Conservation (phyloP, 2,797 vertebrate genomes). For the Aselliscus stoliczkanus region DNA sequence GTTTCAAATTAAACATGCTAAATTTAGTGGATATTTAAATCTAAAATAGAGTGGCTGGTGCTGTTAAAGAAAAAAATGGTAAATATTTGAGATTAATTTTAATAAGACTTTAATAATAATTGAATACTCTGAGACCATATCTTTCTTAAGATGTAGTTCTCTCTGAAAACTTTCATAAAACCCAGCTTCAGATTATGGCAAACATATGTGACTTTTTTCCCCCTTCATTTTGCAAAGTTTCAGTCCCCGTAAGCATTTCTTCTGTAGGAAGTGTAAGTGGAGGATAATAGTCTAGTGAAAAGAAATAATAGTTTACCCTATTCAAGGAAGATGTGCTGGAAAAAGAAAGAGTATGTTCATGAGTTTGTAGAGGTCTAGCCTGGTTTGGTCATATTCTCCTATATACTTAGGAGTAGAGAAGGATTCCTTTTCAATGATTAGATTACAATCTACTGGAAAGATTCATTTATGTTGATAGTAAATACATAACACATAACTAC, state of each 20-base stretch:
- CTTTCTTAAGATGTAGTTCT: constrained; percentile 3
- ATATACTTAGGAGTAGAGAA: neutral
- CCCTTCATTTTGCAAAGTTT: constrained; percentile 14
- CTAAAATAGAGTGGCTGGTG: constrained; percentile 29
- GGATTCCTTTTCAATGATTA: neutral
- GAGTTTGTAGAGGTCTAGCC: neutral
- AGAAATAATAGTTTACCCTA: neutral
- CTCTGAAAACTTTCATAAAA: neutral
- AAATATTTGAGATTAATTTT: constrained; percentile 10
- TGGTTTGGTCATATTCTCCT: neutral
- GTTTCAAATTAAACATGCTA: neutral
- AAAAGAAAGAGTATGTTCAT: neutral
- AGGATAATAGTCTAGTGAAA: neutral
- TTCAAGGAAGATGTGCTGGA: neutral
- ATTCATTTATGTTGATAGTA: neutral
- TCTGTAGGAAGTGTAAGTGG: neutral
- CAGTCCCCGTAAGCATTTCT: neutral
- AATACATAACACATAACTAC: neutral
- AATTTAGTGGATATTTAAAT: constrained; percentile 41
- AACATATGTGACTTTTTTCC: neutral
- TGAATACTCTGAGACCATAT: constrained; percentile 51
- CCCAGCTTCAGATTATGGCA: constrained; percentile 32
- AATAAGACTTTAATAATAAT: constrained; percentile 49
- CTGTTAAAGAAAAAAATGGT: constrained; percentile 34
- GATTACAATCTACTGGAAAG: neutral